phyloP scores from a whole-genome alignment of 2,113 vertebrate genomes.

The Crypturellus undulatus region DNA sequence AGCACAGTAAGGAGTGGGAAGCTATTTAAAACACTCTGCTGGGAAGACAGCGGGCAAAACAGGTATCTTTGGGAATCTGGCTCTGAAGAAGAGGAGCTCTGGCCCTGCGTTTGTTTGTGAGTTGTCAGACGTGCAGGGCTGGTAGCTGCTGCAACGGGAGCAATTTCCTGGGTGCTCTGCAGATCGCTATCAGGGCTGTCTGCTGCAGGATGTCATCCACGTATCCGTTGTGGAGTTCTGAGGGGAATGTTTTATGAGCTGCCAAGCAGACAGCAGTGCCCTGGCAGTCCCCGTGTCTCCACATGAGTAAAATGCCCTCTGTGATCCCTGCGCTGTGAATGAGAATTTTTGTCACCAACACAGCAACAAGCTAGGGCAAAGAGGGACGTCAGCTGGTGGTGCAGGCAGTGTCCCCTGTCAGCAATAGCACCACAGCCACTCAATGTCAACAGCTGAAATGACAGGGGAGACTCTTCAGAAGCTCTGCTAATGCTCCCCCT shows the following conservation, averaged over 20 bases:
- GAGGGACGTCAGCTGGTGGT: conserved; percentile 51
- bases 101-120: not conserved
- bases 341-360: conserved; percentile 26
- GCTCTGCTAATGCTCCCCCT: conserved; percentile 19
- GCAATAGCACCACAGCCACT: not conserved
- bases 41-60: not conserved
- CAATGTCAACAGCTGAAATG: conserved; percentile 68
- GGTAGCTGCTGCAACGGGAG: not conserved
- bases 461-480: not conserved
- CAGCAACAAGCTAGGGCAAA: not conserved
- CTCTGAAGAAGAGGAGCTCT: not conserved
- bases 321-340: not conserved
- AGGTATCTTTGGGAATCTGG: conserved; percentile 24
- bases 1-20: not conserved
- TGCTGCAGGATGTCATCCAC: not conserved
- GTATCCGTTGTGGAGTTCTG: not conserved
- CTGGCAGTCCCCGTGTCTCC: not conserved
- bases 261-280: not conserved
- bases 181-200: conserved; percentile 15
- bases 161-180: not conserved
- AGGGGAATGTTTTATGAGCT: conserved; percentile 12
- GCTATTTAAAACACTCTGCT: not conserved
- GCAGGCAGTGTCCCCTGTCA: conserved; percentile 59
- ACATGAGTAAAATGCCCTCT: not conserved
- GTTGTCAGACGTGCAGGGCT: not conserved